phyloP scores from a whole-genome alignment of 2,113 vertebrate species.

The Nycticebus coucang region DNA sequence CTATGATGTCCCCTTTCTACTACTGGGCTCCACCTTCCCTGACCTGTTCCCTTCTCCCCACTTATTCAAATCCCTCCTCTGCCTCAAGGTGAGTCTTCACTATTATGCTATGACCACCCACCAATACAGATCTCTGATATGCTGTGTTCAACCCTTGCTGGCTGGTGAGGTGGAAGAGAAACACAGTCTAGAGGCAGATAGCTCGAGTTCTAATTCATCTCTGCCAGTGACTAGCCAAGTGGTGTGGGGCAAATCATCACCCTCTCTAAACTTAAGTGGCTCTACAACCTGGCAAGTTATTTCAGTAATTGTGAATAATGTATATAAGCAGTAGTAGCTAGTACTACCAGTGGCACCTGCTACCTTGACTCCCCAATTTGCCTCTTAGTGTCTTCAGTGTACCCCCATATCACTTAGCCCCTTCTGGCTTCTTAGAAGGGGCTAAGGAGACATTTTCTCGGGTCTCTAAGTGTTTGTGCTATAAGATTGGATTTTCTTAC shows the following conservation, averaged over 20 bases:
- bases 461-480: background rate
- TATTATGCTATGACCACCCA: background rate
- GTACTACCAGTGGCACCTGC: background rate
- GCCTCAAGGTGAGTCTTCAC: background rate
- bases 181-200: background rate
- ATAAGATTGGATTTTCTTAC: background rate
- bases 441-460: background rate
- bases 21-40: background rate
- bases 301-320: background rate
- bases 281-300: background rate
- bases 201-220: background rate
- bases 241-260: background rate
- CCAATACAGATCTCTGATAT: background rate
- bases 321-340: background rate
- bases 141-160: background rate
- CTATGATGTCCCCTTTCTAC: background rate
- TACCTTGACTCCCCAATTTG: rapidly evolving
- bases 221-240: background rate
- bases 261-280: background rate
- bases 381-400: background rate
- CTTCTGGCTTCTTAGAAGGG: background rate
- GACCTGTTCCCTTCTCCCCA: background rate
- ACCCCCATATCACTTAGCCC: too few species aligned
- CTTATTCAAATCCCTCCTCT: background rate
- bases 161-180: background rate